Percentiles rank a stretch among this genome's conserved stretches.
Conservation (phyloP, 2,888 invertebrate species). For the Meghimatium bilineatum region DNA sequence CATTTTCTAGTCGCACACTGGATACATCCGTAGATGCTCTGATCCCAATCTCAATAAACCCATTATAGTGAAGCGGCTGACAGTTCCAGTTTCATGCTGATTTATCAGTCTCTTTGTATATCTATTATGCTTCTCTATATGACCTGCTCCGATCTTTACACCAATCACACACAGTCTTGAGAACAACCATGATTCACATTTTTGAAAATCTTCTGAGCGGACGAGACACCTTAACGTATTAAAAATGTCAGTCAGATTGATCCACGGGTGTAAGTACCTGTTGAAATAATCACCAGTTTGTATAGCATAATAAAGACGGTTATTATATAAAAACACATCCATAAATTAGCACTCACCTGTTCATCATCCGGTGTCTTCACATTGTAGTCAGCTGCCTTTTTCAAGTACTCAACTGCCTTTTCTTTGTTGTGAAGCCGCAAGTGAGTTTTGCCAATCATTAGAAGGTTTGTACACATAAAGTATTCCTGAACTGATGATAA, state of each 20-base stretch:
- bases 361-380: conserved; percentile 36
- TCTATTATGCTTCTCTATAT: no score
- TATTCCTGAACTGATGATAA: conserved; percentile 31
- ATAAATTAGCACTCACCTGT: conserved; percentile 19
- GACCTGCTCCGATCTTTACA: no score
- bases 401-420: conserved; percentile 44
- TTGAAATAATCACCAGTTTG: background rate
- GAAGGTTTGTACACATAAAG: conserved; percentile 41
- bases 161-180: no score
- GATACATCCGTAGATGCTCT: no score
- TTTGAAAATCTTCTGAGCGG: no score
- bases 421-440: conserved; percentile 37
- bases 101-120: no score
- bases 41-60: no score
- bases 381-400: conserved; percentile 35
- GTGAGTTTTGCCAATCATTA: conserved; percentile 42
- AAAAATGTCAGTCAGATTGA: background rate
- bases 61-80: no score
- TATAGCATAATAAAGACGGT: background rate
- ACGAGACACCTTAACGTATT: background rate
- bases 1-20: no score
- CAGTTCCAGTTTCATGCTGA: no score
- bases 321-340: background rate
- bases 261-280: background rate
- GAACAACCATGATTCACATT: no score